Evolutionary conservation across 2,113 vertebrate genomes (phyloP).

Genomic region (Phyllopteryx taeniolatus): DNA sequence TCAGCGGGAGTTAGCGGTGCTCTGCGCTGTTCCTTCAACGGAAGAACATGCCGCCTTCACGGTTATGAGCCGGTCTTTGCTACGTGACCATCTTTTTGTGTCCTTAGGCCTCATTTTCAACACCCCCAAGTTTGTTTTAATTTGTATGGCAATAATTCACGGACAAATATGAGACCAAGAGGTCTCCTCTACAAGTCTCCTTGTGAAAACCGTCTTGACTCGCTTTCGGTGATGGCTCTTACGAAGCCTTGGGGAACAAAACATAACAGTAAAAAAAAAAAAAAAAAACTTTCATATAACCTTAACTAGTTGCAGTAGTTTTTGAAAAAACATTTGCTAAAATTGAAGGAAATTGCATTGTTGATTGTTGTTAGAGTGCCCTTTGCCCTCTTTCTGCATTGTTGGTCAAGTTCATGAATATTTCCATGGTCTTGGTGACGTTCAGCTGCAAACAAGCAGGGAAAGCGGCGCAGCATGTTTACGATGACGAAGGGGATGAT

Average conservation of each 20-base stretch:
- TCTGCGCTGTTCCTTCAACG: conserved; percentile 32
- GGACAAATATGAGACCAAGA: not conserved
- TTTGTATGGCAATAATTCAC: not conserved
- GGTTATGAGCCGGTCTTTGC: conserved; percentile 23
- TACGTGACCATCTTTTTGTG: conserved; percentile 10
- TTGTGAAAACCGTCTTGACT: not conserved
- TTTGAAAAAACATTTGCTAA: too few species aligned
- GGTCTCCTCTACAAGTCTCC: not conserved
- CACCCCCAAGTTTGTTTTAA: not conserved
- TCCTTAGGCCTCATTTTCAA: conserved; percentile 1
- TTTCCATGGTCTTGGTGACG: not conserved
- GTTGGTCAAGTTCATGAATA: not conserved
- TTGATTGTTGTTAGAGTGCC: not conserved
- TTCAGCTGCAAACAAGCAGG: not conserved
- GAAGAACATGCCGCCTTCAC: conserved; percentile 32
- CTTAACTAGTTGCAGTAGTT: not conserved
- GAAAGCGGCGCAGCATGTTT: not conserved
- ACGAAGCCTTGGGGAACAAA: not conserved
- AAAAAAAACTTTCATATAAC: not conserved
- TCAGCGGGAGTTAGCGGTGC: conserved; percentile 33
- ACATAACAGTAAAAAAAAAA: not conserved
- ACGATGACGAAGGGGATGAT: not conserved
- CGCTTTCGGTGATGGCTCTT: not conserved
- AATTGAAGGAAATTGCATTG: not conserved
- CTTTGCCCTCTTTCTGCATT: not conserved